Evolutionary conservation across 2,797 vertebrate genomes (phyloP).

Genomic region (Enteromius thamalakanensis): DNA sequence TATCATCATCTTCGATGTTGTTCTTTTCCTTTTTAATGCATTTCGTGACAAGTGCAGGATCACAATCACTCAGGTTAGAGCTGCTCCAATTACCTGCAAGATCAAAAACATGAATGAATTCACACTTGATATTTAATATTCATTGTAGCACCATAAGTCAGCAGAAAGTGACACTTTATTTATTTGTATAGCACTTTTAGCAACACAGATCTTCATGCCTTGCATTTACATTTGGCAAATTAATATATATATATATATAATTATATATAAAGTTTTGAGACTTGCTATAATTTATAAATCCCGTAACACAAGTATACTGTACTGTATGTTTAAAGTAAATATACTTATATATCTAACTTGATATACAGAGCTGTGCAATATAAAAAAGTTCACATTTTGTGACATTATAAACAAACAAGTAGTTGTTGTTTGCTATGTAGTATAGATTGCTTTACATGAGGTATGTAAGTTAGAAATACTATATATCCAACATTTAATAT

Average conservation of each 20-base stretch:
- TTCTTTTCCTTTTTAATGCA: constrained; percentile 73
- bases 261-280: not conserved
- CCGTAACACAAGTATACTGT: no score
- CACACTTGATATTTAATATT: not conserved
- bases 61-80: constrained; percentile 57
- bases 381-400: not conserved
- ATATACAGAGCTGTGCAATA: not conserved
- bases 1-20: constrained; percentile 66
- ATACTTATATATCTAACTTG: not conserved
- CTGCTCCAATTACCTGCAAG: constrained; percentile 69
- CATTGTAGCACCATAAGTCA: not conserved
- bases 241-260: not conserved
- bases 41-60: constrained; percentile 64
- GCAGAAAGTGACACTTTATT: not conserved
- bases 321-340: not conserved
- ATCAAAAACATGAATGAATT: not conserved
- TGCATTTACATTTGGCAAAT: not conserved
- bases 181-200: not conserved
- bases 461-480: no score
- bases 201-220: not conserved
- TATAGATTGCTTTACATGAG: not conserved
- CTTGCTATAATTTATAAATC: no score
- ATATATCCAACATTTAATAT: not conserved
- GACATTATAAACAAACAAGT: not conserved
- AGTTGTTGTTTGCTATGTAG: not conserved